Conservation (phyloP, 1,140 invertebrate species). For the Bombus pyrosoma region DNA sequence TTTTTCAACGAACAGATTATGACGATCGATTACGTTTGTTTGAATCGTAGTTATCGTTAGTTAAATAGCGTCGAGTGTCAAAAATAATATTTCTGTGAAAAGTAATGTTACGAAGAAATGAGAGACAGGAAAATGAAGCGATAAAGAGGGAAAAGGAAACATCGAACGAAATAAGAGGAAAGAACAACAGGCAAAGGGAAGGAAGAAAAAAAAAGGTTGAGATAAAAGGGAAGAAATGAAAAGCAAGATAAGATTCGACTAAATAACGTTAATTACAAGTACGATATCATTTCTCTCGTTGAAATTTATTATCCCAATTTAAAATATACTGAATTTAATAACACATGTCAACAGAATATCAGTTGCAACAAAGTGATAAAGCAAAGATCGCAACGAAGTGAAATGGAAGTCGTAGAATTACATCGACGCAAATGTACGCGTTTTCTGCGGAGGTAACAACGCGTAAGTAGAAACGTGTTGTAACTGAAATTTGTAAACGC, state of each 20-base stretch:
- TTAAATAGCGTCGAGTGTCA: too few relatives aligned
- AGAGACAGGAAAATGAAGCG: background rate
- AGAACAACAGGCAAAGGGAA: background rate
- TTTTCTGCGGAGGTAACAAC: background rate
- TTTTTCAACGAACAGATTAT: background rate
- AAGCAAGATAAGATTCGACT: too few relatives aligned
- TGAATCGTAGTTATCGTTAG: too few relatives aligned
- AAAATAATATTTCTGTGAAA: background rate
- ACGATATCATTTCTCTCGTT: too few relatives aligned
- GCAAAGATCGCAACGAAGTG: background rate
- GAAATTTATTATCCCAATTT: too few relatives aligned
- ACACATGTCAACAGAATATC: background rate
- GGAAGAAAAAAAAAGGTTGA: too few relatives aligned
- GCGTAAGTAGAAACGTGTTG: background rate
- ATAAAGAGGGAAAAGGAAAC: too few relatives aligned
- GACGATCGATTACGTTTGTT: too few relatives aligned
- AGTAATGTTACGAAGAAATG: background rate
- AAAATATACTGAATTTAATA: background rate
- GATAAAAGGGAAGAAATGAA: too few relatives aligned
- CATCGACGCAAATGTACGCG: background rate
- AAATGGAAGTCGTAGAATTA: background rate
- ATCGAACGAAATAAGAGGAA: too few relatives aligned
- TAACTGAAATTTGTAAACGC: slow-evolving; percentile 31
- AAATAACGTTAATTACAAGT: too few relatives aligned
- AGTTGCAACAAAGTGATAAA: background rate